Evolutionary conservation across 2,797 vertebrate genomes (phyloP), one percentile per base, ranked within the genome.

Genomic region (Coregonus ussuriensis): DNA sequence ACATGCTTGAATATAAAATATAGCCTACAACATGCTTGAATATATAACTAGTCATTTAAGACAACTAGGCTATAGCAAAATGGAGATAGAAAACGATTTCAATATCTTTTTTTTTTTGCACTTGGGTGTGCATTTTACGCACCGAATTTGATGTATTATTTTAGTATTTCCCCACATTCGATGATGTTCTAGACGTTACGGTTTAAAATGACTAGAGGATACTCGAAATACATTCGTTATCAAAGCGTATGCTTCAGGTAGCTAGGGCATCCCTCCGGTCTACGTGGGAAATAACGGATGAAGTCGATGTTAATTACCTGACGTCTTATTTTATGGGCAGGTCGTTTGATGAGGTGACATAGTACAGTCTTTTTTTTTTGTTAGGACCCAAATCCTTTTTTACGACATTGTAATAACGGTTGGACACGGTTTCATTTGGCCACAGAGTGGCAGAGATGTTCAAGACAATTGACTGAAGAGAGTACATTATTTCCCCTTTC

Each of bases 391-490:
- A 78, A 65, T 7, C 37, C 41, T 71, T 67, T 81, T 75, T 68
- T 25, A 62, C 51, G 70, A 71, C 47, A 33, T 53, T 69, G 18
- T 35, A 33, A 54, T 73, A 68, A 72, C 69, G 59, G 79, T 70
- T 53, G 71, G 77, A 83, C 85, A 87, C 52, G 81, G 84, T 78
- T 85, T 85, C 85, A 70, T 78, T 93, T 91, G 93, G 91, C 94
- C 93, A 93, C 94, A 84, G 91, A 94, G 94, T 90, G 94, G 93
- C 94, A 93, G 94, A 95, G 92, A 93, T 91, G 92, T 91, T 92
- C 93, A 90, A 91, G 89, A 88, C 87, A 92, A 90, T 89, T 70
- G 78, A 77, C 85, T 87, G 84, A 79, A 72, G 79, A 83, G 53
- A 11, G 75, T 41, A 11, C n/a, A 47, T 31, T 52, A 72, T 56